Percentiles rank a stretch among this genome's conserved stretches.
These are phyloP conservation scores for Nebria ingens DNA, from an alignment of 1,140 invertebrate species.

Conservation along the genomic window DNA sequence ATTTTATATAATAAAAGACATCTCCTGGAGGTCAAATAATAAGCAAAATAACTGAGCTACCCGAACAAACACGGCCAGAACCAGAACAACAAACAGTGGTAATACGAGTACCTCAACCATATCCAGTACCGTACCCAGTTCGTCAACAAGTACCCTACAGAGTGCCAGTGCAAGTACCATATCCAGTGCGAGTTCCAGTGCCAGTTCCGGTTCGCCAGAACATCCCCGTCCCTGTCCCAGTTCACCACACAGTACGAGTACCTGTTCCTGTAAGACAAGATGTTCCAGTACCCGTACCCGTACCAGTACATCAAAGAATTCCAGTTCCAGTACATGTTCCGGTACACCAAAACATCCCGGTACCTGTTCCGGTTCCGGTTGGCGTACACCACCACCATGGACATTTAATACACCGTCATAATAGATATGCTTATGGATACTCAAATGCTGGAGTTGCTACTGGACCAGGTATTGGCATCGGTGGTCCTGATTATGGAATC, in stretches of 20 bases:
- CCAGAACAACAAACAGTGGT: too few species aligned
- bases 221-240: background rate
- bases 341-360: background rate
- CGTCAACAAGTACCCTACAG: background rate
- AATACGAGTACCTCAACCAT: background rate
- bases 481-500: too few species aligned
- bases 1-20: too few species aligned
- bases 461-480: too few species aligned
- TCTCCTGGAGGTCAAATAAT: background rate
- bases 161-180: background rate
- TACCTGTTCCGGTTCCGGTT: background rate
- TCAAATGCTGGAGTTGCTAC: too few species aligned
- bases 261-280: background rate
- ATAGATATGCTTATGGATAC: too few species aligned
- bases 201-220: background rate
- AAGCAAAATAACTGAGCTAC: background rate
- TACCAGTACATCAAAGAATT: constrained; percentile 4
- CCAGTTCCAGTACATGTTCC: background rate
- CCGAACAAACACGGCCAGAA: too few species aligned
- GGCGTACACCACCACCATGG: too few species aligned
- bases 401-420: too few species aligned
- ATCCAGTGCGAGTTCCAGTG: background rate
- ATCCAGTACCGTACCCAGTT: background rate
- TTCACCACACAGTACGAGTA: background rate
- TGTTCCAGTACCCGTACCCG: constrained; percentile 10